Conservation (phyloP, 2,888 invertebrate genomes). For the Zhengitettix transpicula region DNA sequence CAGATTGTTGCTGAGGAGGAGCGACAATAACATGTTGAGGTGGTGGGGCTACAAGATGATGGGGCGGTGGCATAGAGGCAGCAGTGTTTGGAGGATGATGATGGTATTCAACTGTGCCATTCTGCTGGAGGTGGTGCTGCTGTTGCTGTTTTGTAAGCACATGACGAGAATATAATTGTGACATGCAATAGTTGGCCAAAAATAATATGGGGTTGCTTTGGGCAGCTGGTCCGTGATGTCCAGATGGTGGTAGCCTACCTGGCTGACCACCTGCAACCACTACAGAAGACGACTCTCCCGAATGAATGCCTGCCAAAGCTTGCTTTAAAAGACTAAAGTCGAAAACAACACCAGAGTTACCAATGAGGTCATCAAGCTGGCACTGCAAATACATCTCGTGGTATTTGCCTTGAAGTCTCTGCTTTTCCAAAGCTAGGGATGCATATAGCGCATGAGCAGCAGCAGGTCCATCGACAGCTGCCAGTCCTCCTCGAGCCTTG, state of each 20-base stretch:
- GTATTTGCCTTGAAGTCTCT: slow-evolving; percentile 45
- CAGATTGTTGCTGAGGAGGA: slow-evolving; percentile 2
- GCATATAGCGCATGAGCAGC: slow-evolving; percentile 44
- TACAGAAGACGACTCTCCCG: slow-evolving; percentile 32
- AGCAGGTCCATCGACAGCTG: slow-evolving; percentile 37
- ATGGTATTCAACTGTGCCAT: slow-evolving; percentile 27
- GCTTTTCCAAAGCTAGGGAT: slow-evolving; percentile 44
- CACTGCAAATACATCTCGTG: slow-evolving; percentile 56
- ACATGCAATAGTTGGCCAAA: slow-evolving; percentile 61
- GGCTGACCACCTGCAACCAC: slow-evolving; percentile 10
- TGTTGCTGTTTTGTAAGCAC: slow-evolving; percentile 38
- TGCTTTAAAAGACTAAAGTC: slow-evolving; percentile 50
- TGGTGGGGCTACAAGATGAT: slow-evolving; percentile 18
- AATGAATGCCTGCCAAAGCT: slow-evolving; percentile 43
- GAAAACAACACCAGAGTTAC: slow-evolving; percentile 46
- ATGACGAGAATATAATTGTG: slow-evolving; percentile 49
- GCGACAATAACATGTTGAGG: slow-evolving; percentile 14
- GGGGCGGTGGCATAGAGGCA: slow-evolving; percentile 11
- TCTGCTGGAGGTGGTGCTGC: slow-evolving; percentile 31
- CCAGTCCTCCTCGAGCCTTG: slow-evolving; percentile 40
- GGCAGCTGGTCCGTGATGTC: slow-evolving; percentile 11
- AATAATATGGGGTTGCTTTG: slow-evolving; percentile 49
- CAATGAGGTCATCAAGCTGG: slow-evolving; percentile 51
- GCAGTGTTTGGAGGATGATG: slow-evolving; percentile 4
- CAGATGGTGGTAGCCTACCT: slow-evolving; percentile 2